These are phyloP conservation scores for Stenodema calcarata DNA, from an alignment of 2,888 invertebrate species.

Conservation along the genomic window DNA sequence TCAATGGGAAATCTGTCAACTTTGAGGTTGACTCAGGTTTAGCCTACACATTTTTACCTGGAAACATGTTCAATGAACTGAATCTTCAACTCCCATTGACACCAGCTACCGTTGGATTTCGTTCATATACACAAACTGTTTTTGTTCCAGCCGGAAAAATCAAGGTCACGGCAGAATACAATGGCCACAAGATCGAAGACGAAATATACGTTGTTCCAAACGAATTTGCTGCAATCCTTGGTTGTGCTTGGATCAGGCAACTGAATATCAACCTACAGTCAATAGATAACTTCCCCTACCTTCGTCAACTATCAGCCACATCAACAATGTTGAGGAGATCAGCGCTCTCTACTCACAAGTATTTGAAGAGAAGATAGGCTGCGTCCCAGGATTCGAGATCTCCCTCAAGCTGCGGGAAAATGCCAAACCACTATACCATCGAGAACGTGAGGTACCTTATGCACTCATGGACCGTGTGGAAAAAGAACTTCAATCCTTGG, in stretches of 20 bases:
- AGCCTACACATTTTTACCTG: neutral
- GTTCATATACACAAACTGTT: neutral
- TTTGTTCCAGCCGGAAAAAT: neutral
- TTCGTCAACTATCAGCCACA: neutral
- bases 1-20: neutral
- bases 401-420: slow-evolving; percentile 11
- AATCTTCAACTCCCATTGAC: neutral
- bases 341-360: neutral
- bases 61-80: neutral
- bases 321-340: neutral
- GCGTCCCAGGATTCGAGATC: neutral
- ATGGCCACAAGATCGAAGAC: neutral
- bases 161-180: neutral
- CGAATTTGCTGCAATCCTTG: neutral
- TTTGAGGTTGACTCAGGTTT: slow-evolving; percentile 24
- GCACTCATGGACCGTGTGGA: slow-evolving; percentile 36
- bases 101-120: neutral
- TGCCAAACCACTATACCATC: neutral
- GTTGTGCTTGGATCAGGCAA: slow-evolving; percentile 4
- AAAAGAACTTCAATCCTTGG: slow-evolving; percentile 44
- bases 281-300: no score
- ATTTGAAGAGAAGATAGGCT: neutral
- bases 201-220: neutral
- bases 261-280: neutral
- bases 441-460: neutral